Evolutionary conservation across 2,888 invertebrate species (phyloP).

Genomic region (Pogonocherus hispidulus): DNA sequence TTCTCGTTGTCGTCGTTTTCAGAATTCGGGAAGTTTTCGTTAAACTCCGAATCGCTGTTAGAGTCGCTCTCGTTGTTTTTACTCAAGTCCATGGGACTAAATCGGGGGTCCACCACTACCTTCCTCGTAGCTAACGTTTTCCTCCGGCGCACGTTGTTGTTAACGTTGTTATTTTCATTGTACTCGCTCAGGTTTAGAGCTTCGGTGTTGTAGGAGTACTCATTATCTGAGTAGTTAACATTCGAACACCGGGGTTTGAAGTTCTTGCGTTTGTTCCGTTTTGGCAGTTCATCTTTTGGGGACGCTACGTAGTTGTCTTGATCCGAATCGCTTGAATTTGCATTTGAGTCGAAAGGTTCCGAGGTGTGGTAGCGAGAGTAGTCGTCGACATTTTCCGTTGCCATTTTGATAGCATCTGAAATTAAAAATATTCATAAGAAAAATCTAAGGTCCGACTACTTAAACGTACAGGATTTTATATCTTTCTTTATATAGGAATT

Average conservation of each 20-base stretch:
- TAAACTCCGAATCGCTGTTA: slow-evolving; percentile 61
- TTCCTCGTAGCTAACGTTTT: slow-evolving; percentile 62
- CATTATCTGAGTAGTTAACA: slow-evolving; percentile 70
- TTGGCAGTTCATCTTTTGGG: slow-evolving; percentile 72
- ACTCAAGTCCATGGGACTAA: slow-evolving; percentile 66
- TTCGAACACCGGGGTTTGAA: slow-evolving; percentile 81
- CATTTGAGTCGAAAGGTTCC: slow-evolving; percentile 58
- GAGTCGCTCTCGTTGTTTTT: slow-evolving; percentile 64
- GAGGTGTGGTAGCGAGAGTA: slow-evolving; percentile 58
- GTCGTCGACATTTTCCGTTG: slow-evolving; percentile 60
- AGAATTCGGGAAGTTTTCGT: slow-evolving; percentile 59
- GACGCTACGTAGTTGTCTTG: slow-evolving; percentile 63
- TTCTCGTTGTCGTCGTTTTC: slow-evolving; percentile 68
- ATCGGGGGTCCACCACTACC: slow-evolving; percentile 55
- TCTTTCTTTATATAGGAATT: no score
- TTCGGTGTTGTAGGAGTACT: slow-evolving; percentile 51
- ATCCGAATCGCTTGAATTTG: slow-evolving; percentile 72
- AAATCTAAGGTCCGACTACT: slow-evolving; percentile 31
- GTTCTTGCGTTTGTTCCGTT: slow-evolving; percentile 83
- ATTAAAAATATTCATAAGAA: slow-evolving; percentile 51
- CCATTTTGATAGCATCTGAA: slow-evolving; percentile 66
- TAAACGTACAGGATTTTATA: no score
- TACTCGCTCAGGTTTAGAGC: slow-evolving; percentile 54
- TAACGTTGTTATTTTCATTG: slow-evolving; percentile 63
- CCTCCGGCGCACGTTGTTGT: slow-evolving; percentile 60